These are phyloP conservation scores for Diprion similis DNA, from an alignment of 1,140 invertebrate genomes.

Conservation along the genomic window DNA sequence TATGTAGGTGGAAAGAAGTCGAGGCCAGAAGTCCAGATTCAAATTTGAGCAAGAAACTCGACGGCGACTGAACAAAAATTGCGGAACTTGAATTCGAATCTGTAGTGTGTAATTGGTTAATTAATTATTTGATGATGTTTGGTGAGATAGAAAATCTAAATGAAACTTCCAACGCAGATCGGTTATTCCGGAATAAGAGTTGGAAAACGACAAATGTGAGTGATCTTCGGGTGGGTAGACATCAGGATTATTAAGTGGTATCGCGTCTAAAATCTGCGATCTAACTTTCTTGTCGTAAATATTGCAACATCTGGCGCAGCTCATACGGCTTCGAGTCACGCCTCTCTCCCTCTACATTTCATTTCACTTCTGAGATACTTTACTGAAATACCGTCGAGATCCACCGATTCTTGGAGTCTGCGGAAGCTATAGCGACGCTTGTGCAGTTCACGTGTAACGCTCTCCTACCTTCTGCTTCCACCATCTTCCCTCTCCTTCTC, in stretches of 20 bases:
- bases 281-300: conserved; percentile 46
- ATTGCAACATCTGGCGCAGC: conserved; percentile 54
- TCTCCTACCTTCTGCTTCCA: conserved; percentile 3
- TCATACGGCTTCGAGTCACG: conserved; percentile 51
- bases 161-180: too few species aligned
- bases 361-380: conserved; percentile 51
- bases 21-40: too few species aligned
- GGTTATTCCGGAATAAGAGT: too few species aligned
- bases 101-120: too few species aligned
- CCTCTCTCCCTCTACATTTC: conserved; percentile 49
- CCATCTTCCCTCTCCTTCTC: neutral
- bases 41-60: too few species aligned
- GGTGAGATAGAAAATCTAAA: too few species aligned
- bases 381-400: conserved; percentile 45
- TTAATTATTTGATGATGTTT: too few species aligned
- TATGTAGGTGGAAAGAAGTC: too few species aligned
- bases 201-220: neutral
- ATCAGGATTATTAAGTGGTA: conserved; percentile 36
- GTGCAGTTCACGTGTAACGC: conserved; percentile 31
- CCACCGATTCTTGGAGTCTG: conserved; percentile 30
- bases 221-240: neutral
- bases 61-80: too few species aligned
- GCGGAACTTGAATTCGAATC: too few species aligned
- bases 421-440: neutral
- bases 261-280: conserved; percentile 14